These are phyloP conservation scores for Catostylus mosaicus DNA, from an alignment of 30 jellyfish, hydroid and myxozoan genomes.

Conservation along the genomic window DNA sequence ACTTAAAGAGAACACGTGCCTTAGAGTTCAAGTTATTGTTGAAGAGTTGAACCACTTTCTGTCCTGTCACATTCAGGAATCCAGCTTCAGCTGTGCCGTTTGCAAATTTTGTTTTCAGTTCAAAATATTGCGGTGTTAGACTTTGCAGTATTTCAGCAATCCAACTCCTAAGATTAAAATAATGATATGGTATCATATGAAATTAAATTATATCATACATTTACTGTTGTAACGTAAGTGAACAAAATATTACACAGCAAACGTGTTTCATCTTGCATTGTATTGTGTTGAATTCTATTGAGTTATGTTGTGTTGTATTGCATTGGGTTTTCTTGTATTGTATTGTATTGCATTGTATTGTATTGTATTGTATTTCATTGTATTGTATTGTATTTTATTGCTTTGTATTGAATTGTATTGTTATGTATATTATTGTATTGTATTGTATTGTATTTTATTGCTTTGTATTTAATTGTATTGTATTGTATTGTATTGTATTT, in stretches of 20 bases:
- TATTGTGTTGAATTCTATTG: too few relatives aligned
- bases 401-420: too few relatives aligned
- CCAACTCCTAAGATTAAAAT: constrained; percentile 18
- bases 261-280: too few relatives aligned
- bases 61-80: constrained; percentile 12
- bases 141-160: constrained; percentile 36
- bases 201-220: neutral
- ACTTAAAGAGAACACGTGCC: constrained; percentile 15
- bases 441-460: too few relatives aligned
- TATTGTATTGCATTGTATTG: too few relatives aligned
- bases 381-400: too few relatives aligned
- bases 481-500: too few relatives aligned
- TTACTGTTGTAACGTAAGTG: neutral
- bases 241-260: neutral
- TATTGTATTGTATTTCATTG: too few relatives aligned
- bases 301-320: too few relatives aligned
- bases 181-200: neutral
- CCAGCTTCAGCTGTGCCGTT: constrained; percentile 16
- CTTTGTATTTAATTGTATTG: too few relatives aligned
- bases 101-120: constrained; percentile 1
- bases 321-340: too few relatives aligned
- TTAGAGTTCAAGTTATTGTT: constrained; percentile 11
- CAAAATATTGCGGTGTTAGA: constrained; percentile 18
- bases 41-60: neutral
- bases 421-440: too few relatives aligned